Conservation (phyloP, 1,140 invertebrate species). For the Riptortus pedestris region DNA sequence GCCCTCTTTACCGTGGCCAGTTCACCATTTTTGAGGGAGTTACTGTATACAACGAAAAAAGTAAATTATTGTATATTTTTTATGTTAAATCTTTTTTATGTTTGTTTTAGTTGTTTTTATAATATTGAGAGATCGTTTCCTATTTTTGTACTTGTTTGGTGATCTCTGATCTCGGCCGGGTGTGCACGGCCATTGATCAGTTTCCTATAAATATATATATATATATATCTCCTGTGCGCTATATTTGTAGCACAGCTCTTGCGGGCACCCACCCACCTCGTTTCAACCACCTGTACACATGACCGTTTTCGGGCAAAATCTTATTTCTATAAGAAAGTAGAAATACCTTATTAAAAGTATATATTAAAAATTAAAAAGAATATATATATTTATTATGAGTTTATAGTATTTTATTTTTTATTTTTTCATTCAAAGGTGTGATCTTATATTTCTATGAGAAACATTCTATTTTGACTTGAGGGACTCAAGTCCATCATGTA, state of each 20-base stretch:
- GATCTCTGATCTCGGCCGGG: slow-evolving; percentile 19
- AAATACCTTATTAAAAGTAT: slow-evolving; percentile 6
- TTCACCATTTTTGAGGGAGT: slow-evolving; percentile 25
- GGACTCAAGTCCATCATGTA: background rate
- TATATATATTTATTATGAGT: slow-evolving; percentile 31
- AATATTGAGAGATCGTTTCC: slow-evolving; percentile 25
- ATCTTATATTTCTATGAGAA: slow-evolving; percentile 7
- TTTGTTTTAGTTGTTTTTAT: slow-evolving; percentile 27
- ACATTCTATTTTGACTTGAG: slow-evolving; percentile 16
- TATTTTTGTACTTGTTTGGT: slow-evolving; percentile 28
- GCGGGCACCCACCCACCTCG: slow-evolving; percentile 26
- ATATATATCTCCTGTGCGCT: slow-evolving; percentile 3
- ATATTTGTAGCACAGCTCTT: background rate
- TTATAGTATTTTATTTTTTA: slow-evolving; percentile 29
- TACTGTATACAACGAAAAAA: slow-evolving; percentile 27
- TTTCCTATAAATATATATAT: background rate
- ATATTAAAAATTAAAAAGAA: slow-evolving; percentile 27
- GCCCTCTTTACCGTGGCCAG: slow-evolving; percentile 26
- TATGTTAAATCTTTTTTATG: slow-evolving; percentile 28
- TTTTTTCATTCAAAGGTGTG: slow-evolving; percentile 30
- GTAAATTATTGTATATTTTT: slow-evolving; percentile 29
- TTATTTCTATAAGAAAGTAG: slow-evolving; percentile 13
- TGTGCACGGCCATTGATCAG: background rate
- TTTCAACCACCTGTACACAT: slow-evolving; percentile 20
- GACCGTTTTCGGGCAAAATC: slow-evolving; percentile 8